A percentile compares a stretch with the other conserved stretches of the same genome.
phyloP scores from a whole-genome alignment of 2,113 vertebrate genomes.

The Lichenostomus cassidix region DNA sequence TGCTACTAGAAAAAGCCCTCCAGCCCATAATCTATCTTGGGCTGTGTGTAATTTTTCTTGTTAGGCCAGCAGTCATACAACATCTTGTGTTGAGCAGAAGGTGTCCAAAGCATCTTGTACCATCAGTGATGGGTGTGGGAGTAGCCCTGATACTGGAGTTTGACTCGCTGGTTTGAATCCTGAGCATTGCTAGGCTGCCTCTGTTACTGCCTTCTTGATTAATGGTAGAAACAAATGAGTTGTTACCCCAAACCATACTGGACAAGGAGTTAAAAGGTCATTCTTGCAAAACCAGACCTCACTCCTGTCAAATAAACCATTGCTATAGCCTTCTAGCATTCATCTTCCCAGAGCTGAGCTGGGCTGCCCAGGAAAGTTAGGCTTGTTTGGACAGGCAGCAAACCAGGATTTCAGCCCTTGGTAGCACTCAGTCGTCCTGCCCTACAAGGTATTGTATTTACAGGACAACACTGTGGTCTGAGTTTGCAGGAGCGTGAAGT shows the following conservation, averaged over 20 bases:
- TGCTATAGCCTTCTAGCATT: neutral
- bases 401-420: neutral
- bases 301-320: neutral
- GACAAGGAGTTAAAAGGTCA: neutral
- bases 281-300: neutral
- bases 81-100: neutral
- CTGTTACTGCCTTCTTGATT: neutral
- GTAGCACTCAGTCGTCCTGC: neutral
- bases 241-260: neutral
- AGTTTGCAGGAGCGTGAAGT: neutral
- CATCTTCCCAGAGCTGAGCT: neutral
- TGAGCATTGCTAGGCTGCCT: neutral
- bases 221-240: neutral
- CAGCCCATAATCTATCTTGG: neutral
- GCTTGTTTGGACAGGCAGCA: neutral
- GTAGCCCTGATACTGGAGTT: neutral
- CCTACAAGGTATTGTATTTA: neutral
- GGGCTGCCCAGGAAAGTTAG: neutral
- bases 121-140: fast-evolving
- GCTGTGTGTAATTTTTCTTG: neutral
- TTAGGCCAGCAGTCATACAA: neutral
- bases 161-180: neutral
- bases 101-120: neutral
- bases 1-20: neutral
- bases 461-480: neutral